A percentile compares a stretch with the other conserved stretches of the same genome.
Conservation (phyloP, 2,888 invertebrate genomes). For the Drosophila longiperda region DNA sequence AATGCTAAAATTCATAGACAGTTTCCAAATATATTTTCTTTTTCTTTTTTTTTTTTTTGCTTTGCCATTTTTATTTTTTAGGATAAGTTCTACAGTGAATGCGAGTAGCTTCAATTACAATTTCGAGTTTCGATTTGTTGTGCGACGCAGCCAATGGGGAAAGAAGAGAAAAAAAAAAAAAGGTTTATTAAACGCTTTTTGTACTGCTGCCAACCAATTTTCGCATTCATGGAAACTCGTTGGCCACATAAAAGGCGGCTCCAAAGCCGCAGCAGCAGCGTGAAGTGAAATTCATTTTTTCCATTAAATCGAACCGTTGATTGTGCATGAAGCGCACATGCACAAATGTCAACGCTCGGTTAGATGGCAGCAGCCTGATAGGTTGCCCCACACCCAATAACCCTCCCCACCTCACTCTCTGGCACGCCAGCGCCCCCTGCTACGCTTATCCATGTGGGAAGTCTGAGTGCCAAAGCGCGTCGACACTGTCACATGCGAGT, state of each 20-base stretch:
- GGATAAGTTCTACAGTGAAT: constrained; percentile 39
- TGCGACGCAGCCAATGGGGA: constrained; percentile 45
- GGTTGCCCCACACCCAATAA: constrained; percentile 45
- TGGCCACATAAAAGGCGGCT: constrained; percentile 56
- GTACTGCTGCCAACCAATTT: constrained; percentile 59
- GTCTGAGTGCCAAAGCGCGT: constrained; percentile 57
- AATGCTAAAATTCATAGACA: constrained; percentile 54
- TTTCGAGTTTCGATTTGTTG: constrained; percentile 70
- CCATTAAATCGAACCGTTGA: constrained; percentile 82
- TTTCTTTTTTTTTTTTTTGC: constrained; percentile 4
- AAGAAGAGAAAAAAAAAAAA: constrained; percentile 35
- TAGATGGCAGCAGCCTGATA: constrained; percentile 74
- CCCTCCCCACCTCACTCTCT: background rate
- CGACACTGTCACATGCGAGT: constrained; percentile 57
- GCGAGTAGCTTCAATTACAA: constrained; percentile 71
- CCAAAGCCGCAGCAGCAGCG: constrained; percentile 52
- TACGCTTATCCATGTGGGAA: constrained; percentile 40
- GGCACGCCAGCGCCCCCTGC: background rate
- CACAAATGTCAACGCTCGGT: constrained; percentile 79
- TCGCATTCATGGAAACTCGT: constrained; percentile 65
- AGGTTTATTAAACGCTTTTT: constrained; percentile 75
- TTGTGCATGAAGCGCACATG: constrained; percentile 81
- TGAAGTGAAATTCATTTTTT: constrained; percentile 76
- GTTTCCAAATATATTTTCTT: constrained; percentile 34
- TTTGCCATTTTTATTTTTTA: background rate